phyloP scores from a whole-genome alignment of 1,140 invertebrate genomes.

The Zaprionus taronus region DNA sequence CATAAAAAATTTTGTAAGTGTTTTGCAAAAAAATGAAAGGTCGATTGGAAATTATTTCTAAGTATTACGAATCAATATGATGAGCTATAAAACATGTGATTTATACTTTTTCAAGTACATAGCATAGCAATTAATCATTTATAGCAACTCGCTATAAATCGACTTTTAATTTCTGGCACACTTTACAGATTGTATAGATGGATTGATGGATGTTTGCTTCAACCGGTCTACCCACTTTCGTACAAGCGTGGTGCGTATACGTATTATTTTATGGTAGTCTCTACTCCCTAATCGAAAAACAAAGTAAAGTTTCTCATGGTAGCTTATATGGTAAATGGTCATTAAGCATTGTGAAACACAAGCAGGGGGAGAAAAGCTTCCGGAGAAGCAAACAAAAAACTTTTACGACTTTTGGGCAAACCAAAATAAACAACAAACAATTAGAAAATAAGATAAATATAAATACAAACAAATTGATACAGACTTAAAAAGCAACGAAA shows the following conservation, averaged over 20 bases:
- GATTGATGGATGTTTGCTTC: background rate
- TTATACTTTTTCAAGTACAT: background rate
- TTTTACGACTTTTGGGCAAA: slow-evolving; percentile 5
- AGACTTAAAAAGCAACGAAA: slow-evolving; percentile 37
- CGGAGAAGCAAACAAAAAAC: background rate
- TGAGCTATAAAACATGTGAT: background rate
- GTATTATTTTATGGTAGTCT: slow-evolving; percentile 6
- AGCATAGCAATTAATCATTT: slow-evolving; percentile 1
- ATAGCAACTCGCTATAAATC: background rate
- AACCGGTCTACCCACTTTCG: slow-evolving; percentile 12
- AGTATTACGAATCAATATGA: background rate
- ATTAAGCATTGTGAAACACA: slow-evolving; percentile 8
- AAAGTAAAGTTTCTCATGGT: background rate
- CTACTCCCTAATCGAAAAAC: background rate
- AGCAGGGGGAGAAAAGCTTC: slow-evolving; percentile 9
- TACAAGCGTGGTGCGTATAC: background rate
- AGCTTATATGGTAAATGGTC: slow-evolving; percentile 1
- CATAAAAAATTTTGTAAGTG: background rate
- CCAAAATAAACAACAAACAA: slow-evolving; percentile 5
- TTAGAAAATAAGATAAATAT: slow-evolving; percentile 17
- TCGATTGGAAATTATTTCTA: background rate
- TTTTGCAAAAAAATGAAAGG: background rate
- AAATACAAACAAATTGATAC: slow-evolving; percentile 9
- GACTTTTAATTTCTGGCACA: slow-evolving; percentile 2
- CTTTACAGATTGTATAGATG: background rate